These are phyloP conservation scores for Galeopterus variegatus DNA, from an alignment of 2,113 vertebrate species.

Conservation along the genomic window DNA sequence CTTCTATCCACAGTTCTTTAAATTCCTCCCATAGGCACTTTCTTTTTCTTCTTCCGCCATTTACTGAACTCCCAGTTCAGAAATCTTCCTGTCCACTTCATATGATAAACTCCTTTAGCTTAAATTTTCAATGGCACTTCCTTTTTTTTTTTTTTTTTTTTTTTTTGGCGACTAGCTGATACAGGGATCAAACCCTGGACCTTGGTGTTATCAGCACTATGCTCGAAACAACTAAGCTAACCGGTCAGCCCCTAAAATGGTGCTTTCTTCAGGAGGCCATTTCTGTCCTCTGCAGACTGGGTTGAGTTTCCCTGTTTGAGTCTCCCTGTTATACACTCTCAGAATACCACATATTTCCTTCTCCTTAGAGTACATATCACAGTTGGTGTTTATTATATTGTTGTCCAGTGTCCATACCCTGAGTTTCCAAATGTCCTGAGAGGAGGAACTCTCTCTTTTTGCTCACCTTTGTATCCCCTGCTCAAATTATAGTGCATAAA, in stretches of 20 bases:
- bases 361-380: not conserved
- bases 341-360: not conserved
- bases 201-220: no score
- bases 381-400: constrained; percentile 6
- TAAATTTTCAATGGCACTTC: constrained; percentile 52
- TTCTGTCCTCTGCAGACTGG: not conserved
- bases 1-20: not conserved
- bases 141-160: not conserved
- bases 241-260: no score
- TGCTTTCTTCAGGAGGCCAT: not conserved
- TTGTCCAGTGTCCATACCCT: not conserved
- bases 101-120: constrained; percentile 11
- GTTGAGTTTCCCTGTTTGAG: not conserved
- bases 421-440: not conserved
- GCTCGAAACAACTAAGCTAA: no score
- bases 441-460: constrained; percentile 12
- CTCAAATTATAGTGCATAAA: not conserved
- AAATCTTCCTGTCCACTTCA: constrained; percentile 26
- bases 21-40: not conserved
- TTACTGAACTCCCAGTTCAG: constrained; percentile 30
- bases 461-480: not conserved
- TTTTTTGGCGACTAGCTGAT: no score
- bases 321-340: not conserved
- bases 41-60: not conserved
- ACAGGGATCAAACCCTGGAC: no score